phyloP scores from a whole-genome alignment of 2,113 vertebrate species.

The Anarrhichthys ocellatus region DNA sequence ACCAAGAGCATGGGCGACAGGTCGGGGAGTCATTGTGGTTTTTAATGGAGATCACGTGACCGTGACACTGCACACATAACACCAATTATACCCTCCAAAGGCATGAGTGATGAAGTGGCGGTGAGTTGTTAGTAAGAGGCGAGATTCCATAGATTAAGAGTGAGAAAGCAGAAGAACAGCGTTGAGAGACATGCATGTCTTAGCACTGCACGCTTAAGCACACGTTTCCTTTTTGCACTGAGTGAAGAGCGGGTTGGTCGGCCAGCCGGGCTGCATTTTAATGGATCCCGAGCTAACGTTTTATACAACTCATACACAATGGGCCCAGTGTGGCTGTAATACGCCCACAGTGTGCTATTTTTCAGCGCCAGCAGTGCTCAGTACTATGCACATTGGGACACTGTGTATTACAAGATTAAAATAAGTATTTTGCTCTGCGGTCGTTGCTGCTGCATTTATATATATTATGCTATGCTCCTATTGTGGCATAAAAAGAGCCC shows the following conservation, averaged over 20 bases:
- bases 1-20: conserved; percentile 13
- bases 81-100: conserved; percentile 50
- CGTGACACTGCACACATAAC: conserved; percentile 23
- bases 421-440: conserved; percentile 47
- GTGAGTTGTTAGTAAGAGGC: conserved; percentile 27
- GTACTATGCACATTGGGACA: conserved; percentile 31
- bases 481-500: conserved; percentile 25
- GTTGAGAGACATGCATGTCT: conserved; percentile 3
- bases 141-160: conserved; percentile 12
- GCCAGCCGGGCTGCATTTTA: conserved; percentile 58
- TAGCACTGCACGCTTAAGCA: conserved; percentile 31
- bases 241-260: conserved; percentile 54
- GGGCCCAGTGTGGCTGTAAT: conserved; percentile 64
- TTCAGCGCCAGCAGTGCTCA: conserved; percentile 46
- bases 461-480: conserved; percentile 33
- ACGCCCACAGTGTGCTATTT: conserved; percentile 64
- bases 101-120: conserved; percentile 44
- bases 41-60: conserved; percentile 55
- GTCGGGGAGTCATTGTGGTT: conserved; percentile 21
- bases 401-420: conserved; percentile 56
- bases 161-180: conserved; percentile 19
- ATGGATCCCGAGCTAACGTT: conserved; percentile 61
- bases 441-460: conserved; percentile 39
- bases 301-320: conserved; percentile 64
- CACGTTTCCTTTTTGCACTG: conserved; percentile 46